These are phyloP conservation scores for Tachysurus fulvidraco DNA, from an alignment of 2,113 vertebrate genomes.

Conservation along the genomic window DNA sequence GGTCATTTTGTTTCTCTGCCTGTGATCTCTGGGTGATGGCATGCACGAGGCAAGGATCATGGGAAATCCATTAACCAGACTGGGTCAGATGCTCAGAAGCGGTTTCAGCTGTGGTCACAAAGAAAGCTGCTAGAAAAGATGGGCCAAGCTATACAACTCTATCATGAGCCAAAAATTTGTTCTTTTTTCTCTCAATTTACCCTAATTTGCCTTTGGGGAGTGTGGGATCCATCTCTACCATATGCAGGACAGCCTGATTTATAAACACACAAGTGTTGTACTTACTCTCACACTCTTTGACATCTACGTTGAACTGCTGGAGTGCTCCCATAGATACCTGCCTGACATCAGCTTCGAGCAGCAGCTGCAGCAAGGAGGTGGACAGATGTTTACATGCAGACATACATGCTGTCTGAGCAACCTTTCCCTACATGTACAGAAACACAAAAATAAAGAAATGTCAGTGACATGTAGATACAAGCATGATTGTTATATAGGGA, in stretches of 20 bases:
- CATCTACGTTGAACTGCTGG: conserved; percentile 92
- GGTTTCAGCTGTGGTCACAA: conserved; percentile 42
- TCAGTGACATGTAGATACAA: conserved; percentile 15
- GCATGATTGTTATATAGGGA: neutral
- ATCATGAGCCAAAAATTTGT: conserved; percentile 42
- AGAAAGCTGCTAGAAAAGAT: conserved; percentile 23
- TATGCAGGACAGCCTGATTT: neutral
- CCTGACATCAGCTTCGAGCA: conserved; percentile 87
- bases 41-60: conserved; percentile 13
- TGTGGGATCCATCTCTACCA: conserved; percentile 1
- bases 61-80: conserved; percentile 48
- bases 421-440: conserved; percentile 82
- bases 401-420: conserved; percentile 98
- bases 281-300: conserved; percentile 95
- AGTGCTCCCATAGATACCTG: conserved; percentile 92
- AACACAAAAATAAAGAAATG: conserved; percentile 9
- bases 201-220: conserved; percentile 23
- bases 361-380: conserved; percentile 88
- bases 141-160: conserved; percentile 17
- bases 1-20: conserved; percentile 27
- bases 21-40: conserved; percentile 33
- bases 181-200: conserved; percentile 34
- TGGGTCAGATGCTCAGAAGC: conserved; percentile 28
- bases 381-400: conserved; percentile 96
- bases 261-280: neutral